Evolutionary conservation across 1,140 invertebrate genomes (phyloP).

Genomic region (Brachionus rotundiformis): DNA sequence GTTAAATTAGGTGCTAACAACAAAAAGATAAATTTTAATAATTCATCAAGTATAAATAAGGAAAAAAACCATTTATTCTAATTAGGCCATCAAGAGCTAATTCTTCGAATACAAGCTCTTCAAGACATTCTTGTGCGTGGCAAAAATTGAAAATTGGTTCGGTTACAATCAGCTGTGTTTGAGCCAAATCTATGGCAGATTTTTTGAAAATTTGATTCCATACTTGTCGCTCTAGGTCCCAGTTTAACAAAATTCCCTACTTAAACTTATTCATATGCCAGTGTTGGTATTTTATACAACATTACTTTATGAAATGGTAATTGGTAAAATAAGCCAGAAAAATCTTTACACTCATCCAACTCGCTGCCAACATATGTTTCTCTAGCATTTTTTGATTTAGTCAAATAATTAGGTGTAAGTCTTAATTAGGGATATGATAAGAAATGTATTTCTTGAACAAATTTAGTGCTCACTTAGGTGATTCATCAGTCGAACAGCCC

Average conservation of each 20-base stretch:
- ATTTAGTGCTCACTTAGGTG: not conserved
- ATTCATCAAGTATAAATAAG: too few relatives aligned
- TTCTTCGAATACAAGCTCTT: slow-evolving; percentile 48
- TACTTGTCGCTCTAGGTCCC: slow-evolving; percentile 43
- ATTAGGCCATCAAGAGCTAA: slow-evolving; percentile 3
- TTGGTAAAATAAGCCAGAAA: slow-evolving; percentile 42
- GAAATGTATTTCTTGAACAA: not conserved
- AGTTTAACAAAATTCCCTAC: slow-evolving; percentile 50
- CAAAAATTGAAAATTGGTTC: slow-evolving; percentile 51
- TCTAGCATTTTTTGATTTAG: slow-evolving; percentile 49
- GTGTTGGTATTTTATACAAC: not conserved
- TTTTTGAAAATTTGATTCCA: slow-evolving; percentile 47
- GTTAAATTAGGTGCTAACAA: slow-evolving; percentile 16
- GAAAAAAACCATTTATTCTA: slow-evolving; percentile 25
- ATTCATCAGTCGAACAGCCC: slow-evolving; percentile 15
- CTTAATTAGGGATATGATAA: not conserved
- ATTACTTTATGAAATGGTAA: slow-evolving; percentile 49
- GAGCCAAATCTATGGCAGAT: not conserved
- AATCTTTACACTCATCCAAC: slow-evolving; percentile 35
- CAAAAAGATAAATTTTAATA: not conserved
- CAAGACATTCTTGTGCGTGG: slow-evolving; percentile 30
- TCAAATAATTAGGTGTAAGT: slow-evolving; percentile 36
- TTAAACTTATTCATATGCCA: not conserved
- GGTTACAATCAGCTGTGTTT: slow-evolving; percentile 43
- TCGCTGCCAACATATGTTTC: slow-evolving; percentile 36